These are phyloP conservation scores for Sinodicranocentrus sp. DNA, from an alignment of 2,888 invertebrate genomes.

Conservation along the genomic window DNA sequence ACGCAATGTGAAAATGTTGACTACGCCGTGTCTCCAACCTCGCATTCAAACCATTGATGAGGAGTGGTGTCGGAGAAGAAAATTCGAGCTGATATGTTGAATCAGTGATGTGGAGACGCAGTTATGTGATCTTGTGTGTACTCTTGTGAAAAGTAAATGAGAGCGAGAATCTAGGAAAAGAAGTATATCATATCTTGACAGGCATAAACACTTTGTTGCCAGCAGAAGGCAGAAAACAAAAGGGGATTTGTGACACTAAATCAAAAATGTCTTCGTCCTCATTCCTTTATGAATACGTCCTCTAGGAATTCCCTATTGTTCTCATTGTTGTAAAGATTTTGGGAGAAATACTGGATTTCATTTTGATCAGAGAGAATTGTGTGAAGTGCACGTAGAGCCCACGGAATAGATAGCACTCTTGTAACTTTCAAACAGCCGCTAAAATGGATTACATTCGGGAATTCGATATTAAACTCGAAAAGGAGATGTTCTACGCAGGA, in stretches of 20 bases:
- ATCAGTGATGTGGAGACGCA: background rate
- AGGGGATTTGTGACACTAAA: background rate
- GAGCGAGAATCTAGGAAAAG: background rate
- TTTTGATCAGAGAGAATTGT: background rate
- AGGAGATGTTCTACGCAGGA: constrained; percentile 87
- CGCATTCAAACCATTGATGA: background rate
- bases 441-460: constrained; percentile 87
- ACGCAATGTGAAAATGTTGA: constrained; percentile 34
- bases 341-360: background rate
- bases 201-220: background rate
- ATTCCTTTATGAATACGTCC: background rate
- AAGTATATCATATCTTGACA: background rate
- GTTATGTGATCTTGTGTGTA: background rate
- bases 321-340: background rate
- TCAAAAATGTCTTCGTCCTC: background rate
- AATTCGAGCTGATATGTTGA: background rate
- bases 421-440: background rate
- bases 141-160: background rate
- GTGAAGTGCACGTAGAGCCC: too few species aligned
- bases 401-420: background rate
- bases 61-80: background rate
- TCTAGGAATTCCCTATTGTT: background rate
- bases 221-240: background rate
- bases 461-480: constrained; percentile 87
- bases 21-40: background rate